These are phyloP conservation scores for Scytalopus superciliaris DNA, from an alignment of 2,113 vertebrate genomes.

Conservation along the genomic window DNA sequence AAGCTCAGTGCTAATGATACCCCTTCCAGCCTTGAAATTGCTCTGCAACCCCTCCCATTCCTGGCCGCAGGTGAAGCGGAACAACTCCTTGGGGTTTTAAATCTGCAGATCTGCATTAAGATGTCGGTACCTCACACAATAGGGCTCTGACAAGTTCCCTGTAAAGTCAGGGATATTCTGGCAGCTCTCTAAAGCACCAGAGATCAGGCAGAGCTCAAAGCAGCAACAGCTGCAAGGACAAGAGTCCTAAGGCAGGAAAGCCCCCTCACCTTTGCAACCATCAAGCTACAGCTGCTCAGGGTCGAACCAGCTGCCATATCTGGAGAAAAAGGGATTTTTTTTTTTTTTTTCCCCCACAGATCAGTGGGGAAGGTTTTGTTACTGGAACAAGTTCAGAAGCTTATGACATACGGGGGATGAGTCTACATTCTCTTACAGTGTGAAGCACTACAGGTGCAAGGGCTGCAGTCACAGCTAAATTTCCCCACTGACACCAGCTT, in stretches of 20 bases:
- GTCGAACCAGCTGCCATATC: neutral
- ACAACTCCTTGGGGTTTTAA: neutral
- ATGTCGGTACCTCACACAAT: neutral
- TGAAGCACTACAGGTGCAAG: neutral
- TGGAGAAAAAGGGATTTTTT: neutral
- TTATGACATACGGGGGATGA: neutral
- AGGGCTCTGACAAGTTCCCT: neutral
- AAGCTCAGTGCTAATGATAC: conserved; percentile 9
- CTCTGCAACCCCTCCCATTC: neutral
- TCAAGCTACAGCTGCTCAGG: neutral
- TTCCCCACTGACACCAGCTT: neutral
- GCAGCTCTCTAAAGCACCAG: neutral
- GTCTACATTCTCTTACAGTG: neutral
- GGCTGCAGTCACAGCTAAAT: neutral
- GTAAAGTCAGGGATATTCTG: neutral
- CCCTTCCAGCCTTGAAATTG: neutral
- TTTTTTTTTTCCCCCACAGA: neutral
- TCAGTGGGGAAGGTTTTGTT: neutral
- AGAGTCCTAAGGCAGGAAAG: neutral
- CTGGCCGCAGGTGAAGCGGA: neutral
- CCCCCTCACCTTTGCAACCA: neutral
- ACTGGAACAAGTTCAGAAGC: neutral
- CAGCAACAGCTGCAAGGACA: neutral
- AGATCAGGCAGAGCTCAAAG: conserved; percentile 4
- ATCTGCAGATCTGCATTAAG: neutral